Conservation (phyloP, 2,113 vertebrate species). For the Planiliza haematocheilus region DNA sequence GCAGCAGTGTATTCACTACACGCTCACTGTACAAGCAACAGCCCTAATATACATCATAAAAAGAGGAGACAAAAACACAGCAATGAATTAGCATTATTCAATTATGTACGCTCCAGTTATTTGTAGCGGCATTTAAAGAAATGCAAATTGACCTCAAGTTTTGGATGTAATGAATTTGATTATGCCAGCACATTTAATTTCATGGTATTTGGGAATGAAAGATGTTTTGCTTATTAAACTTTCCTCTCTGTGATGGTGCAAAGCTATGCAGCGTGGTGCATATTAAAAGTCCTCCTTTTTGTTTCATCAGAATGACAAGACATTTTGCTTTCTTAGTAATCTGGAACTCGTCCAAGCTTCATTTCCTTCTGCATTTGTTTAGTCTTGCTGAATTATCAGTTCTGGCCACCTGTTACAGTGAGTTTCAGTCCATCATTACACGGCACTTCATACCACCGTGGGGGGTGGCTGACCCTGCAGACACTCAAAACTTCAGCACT, state of each 20-base stretch:
- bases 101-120: constrained; percentile 73
- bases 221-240: constrained; percentile 45
- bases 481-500: constrained; percentile 9
- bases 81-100: constrained; percentile 74
- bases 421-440: constrained; percentile 3
- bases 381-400: constrained; percentile 12
- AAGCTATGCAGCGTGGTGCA: constrained; percentile 34
- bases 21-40: constrained; percentile 22
- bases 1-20: constrained; percentile 37
- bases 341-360: constrained; percentile 1
- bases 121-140: constrained; percentile 69
- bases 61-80: constrained; percentile 27
- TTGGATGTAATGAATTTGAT: constrained; percentile 74
- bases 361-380: not conserved
- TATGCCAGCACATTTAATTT: constrained; percentile 68
- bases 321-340: not conserved
- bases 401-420: constrained; percentile 27
- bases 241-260: constrained; percentile 36
- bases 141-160: constrained; percentile 71
- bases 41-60: constrained; percentile 57
- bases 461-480: not conserved
- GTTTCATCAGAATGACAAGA: not conserved
- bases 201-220: constrained; percentile 69
- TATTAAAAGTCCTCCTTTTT: constrained; percentile 44
- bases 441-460: constrained; percentile 1